phyloP scores from a whole-genome alignment of 2,797 vertebrate species.

The Octomys mimax region DNA sequence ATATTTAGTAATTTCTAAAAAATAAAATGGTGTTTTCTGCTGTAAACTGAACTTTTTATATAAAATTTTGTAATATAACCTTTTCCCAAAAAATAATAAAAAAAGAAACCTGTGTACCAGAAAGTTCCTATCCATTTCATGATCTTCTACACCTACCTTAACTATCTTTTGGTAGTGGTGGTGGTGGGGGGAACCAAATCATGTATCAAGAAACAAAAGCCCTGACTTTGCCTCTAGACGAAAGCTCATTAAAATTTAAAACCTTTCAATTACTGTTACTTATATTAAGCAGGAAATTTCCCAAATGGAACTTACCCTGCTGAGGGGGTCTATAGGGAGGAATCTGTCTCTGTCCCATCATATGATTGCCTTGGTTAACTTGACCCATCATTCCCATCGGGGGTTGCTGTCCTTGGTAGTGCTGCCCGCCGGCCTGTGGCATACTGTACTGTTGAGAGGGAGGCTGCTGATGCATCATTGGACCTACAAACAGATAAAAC shows the following conservation, averaged over 20 bases:
- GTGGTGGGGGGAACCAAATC: neutral
- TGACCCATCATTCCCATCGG: slow-evolving; percentile 99
- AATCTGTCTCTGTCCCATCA: slow-evolving; percentile 99
- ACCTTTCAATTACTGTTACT: slow-evolving; percentile 34
- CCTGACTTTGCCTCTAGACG: slow-evolving; percentile 56
- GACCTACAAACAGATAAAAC: slow-evolving; percentile 89
- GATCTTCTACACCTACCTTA: slow-evolving; percentile 44
- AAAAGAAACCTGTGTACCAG: slow-evolving; percentile 59
- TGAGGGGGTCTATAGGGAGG: slow-evolving; percentile 98
- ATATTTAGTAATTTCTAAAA: slow-evolving; percentile 58
- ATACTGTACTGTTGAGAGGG: slow-evolving; percentile 98
- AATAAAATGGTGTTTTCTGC: slow-evolving; percentile 64
- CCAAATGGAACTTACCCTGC: slow-evolving; percentile 93
- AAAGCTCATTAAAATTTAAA: slow-evolving; percentile 57
- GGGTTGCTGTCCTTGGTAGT: slow-evolving; percentile 98
- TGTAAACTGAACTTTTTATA: slow-evolving; percentile 55
- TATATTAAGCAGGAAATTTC: slow-evolving; percentile 60
- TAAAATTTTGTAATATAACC: slow-evolving; percentile 8
- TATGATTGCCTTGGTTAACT: slow-evolving; percentile 98
- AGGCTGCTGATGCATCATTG: slow-evolving; percentile 99
- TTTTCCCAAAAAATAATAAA: slow-evolving; percentile 70
- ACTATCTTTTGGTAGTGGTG: slow-evolving; percentile 43
- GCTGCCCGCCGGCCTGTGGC: slow-evolving; percentile 96
- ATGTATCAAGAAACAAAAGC: slow-evolving; percentile 54
- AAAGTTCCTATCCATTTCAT: slow-evolving; percentile 60